Base-by-base conservation (phyloP, 1,140 invertebrate species). In the Aphis gossypii region DNA sequence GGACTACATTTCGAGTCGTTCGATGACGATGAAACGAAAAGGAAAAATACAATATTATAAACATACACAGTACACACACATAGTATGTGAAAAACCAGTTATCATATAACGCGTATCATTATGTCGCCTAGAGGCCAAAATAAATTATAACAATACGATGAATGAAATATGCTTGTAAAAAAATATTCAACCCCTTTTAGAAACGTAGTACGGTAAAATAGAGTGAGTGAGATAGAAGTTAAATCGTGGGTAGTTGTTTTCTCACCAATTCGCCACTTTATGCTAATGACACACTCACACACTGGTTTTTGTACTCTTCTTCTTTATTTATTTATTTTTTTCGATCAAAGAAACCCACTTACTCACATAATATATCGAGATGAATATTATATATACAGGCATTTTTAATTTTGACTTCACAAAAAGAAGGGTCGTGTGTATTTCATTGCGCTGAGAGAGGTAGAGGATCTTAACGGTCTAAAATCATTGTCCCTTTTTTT, bases 61-160 rank as follows among this genome's bases (percentile, higher is more conserved):
- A 89, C 21, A 25, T 35, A 89, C 20, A 35, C 46, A 20, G 44
- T 25, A 90, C 51, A 9, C 18, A 25, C 9, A 56, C 23, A 60
- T 44, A 54, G 44, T 18, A 30, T 38, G n/a, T 56, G 11, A 2
- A 41, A 84, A 93, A 93, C 92, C 92, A 82, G 92, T 93, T 93
- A 83, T 93, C 92, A 54, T 38, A 83, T 93, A 48, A 92, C 35
- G 44, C 60, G 44, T 93, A 54, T 86, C 76, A 93, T 93, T 93
- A 93, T 93, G 82, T 84, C 89, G 89, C 89, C 89, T 41, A 56
- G 76, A 84, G 92, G 88, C 51, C 21, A 51, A 93, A 93, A 93
- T 84, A 86, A 93, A 93, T 93, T 93, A 93, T 93, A 93, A 93
- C 92, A 93, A 93, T 93, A 93, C 82, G 92, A 84, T 93, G 92